A percentile compares a stretch with the other conserved stretches of the same genome.
Evolutionary conservation across 2,113 vertebrate species (phyloP).

Genomic region (Platysternon megacephalum): DNA sequence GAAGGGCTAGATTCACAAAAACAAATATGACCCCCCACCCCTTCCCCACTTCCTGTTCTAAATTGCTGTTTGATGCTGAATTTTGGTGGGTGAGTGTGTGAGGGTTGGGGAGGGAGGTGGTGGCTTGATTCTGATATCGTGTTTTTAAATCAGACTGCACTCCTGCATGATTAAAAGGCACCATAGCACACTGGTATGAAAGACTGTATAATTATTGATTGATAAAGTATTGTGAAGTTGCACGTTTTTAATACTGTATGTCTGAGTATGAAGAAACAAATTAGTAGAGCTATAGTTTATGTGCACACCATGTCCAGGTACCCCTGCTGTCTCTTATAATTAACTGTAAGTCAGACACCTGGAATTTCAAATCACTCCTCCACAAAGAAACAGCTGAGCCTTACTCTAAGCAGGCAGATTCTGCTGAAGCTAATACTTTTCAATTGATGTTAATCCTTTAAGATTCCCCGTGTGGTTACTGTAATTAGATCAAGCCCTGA

Average conservation of each 20-base stretch:
- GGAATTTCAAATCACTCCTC: background rate
- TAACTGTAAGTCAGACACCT: background rate
- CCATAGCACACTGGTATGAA: background rate
- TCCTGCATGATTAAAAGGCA: background rate
- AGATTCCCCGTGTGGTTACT: background rate
- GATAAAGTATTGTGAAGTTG: background rate
- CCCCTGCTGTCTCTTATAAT: background rate
- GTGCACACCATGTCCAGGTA: background rate
- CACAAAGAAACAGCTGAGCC: background rate
- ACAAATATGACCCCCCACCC: background rate
- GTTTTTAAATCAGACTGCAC: background rate
- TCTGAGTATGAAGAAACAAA: background rate
- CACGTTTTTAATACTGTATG: background rate
- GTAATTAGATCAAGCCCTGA: too few species aligned
- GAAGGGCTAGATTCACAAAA: background rate
- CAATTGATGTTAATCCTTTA: background rate
- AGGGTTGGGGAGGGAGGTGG: background rate
- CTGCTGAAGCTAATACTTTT: background rate
- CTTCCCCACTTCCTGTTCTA: background rate
- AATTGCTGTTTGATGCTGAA: background rate
- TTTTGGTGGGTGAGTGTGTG: background rate
- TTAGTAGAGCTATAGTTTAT: background rate
- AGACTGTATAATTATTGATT: background rate
- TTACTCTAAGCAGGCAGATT: background rate
- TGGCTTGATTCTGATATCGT: background rate